A percentile compares a stretch with the other conserved stretches of the same genome.
Evolutionary conservation across 2,113 vertebrate genomes (phyloP).

Genomic region (Choloepus hoffmanni): DNA sequence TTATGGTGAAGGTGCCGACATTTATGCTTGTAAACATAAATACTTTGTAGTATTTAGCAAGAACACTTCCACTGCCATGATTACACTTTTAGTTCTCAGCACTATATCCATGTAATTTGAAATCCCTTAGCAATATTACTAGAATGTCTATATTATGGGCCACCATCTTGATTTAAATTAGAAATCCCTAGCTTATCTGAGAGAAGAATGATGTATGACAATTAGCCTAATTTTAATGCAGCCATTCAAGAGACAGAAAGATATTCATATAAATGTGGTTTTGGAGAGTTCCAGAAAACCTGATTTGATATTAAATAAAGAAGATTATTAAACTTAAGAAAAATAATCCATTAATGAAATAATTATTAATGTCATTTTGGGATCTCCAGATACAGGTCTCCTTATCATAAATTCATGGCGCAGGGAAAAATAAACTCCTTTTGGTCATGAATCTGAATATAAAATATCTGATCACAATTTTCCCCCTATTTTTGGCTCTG

Average conservation of each 20-base stretch:
- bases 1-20: constrained; percentile 2
- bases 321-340: constrained; percentile 12
- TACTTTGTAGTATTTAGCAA: not conserved
- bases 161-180: constrained; percentile 59
- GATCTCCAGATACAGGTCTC: not conserved
- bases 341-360: not conserved
- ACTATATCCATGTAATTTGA: constrained; percentile 56
- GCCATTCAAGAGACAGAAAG: not conserved
- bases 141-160: constrained; percentile 73
- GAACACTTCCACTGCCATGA: not conserved
- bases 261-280: not conserved
- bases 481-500: not conserved
- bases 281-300: constrained; percentile 24
- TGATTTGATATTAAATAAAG: not conserved
- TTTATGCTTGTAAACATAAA: constrained; percentile 19
- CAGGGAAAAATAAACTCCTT: not conserved
- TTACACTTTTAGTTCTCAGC: constrained; percentile 11
- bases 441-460: not conserved
- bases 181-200: constrained; percentile 66
- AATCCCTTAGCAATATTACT: constrained; percentile 19
- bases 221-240: not conserved
- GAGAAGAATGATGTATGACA: not conserved
- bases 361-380: constrained; percentile 12
- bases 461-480: constrained; percentile 20
- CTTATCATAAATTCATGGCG: not conserved